phyloP scores from a whole-genome alignment of 2,797 vertebrate genomes.

The Hoplostethus atlanticus region DNA sequence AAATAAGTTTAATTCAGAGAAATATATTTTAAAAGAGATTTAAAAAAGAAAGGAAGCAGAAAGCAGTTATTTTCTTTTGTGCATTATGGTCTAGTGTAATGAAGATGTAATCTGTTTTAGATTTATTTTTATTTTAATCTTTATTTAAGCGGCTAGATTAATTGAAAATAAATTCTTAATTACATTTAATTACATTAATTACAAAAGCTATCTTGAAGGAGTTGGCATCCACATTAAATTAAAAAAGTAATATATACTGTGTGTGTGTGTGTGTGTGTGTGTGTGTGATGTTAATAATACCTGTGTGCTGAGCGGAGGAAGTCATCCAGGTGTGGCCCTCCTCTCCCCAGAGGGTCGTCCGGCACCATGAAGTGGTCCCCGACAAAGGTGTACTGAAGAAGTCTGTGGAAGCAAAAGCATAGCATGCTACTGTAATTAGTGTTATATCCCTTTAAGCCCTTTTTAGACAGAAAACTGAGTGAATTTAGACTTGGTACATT shows the following conservation, averaged over 20 bases:
- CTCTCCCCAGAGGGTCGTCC: constrained; percentile 90
- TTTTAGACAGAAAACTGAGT: not conserved
- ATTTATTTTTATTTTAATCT: too few relatives aligned
- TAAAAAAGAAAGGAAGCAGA: too few relatives aligned
- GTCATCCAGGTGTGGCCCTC: constrained; percentile 89
- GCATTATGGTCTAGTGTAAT: too few relatives aligned
- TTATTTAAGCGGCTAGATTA: too few relatives aligned
- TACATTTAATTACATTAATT: too few relatives aligned
- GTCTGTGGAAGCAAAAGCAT: constrained; percentile 66
- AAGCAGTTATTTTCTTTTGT: not conserved
- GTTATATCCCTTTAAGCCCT: not conserved
- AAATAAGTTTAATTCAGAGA: not conserved
- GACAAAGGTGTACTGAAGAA: constrained; percentile 92
- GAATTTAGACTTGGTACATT: not conserved
- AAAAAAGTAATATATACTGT: not conserved
- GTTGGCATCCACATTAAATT: not conserved
- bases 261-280: not conserved
- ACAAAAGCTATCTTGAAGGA: not conserved
- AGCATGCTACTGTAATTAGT: not conserved
- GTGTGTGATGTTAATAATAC: constrained; percentile 60
- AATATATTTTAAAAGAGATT: not conserved
- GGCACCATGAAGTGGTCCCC: constrained; percentile 94
- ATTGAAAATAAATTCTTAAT: too few relatives aligned
- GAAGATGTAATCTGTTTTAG: too few relatives aligned
- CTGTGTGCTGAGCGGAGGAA: constrained; percentile 86